Percentiles rank a stretch among this genome's conserved stretches.
These are phyloP conservation scores for Pollenia labialis DNA, from an alignment of 2,888 invertebrate genomes.

Conservation along the genomic window DNA sequence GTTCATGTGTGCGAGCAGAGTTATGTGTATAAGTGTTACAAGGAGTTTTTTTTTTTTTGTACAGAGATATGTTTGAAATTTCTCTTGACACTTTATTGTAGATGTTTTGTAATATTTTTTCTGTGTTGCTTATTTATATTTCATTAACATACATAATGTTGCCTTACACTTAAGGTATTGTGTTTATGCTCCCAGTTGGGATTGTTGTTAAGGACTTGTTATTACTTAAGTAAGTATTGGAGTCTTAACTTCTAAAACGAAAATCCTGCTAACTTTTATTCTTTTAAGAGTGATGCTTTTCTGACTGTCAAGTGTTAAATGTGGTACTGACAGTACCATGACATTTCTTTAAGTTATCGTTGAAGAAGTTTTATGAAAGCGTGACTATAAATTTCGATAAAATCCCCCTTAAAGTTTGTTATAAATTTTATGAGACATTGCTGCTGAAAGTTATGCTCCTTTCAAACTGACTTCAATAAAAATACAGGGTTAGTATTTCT, in stretches of 20 bases:
- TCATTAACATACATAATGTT: constrained; percentile 41
- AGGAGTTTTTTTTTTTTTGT: constrained; percentile 17
- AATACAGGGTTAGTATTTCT: too few relatives aligned
- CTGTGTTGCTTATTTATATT: constrained; percentile 19
- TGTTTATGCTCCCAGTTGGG: constrained; percentile 4
- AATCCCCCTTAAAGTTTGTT: too few relatives aligned
- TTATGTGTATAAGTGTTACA: constrained; percentile 7
- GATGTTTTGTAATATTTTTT: constrained; percentile 41
- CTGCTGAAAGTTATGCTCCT: too few relatives aligned
- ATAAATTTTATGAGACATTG: too few relatives aligned
- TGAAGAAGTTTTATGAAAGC: too few relatives aligned
- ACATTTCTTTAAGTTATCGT: too few relatives aligned
- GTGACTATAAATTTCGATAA: too few relatives aligned
- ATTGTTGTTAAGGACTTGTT: not conserved
- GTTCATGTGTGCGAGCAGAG: not conserved
- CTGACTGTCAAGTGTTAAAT: too few relatives aligned
- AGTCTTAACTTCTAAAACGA: too few relatives aligned
- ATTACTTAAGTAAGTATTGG: not conserved
- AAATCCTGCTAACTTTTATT: not conserved
- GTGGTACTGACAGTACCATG: too few relatives aligned
- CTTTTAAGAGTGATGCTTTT: not conserved
- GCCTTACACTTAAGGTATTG: not conserved
- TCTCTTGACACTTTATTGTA: constrained; percentile 54
- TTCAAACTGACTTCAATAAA: too few relatives aligned
- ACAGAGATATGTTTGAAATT: constrained; percentile 39